Evolutionary conservation across 2,888 invertebrate species (phyloP), one percentile per base, ranked within the genome.

Genomic region (Anodontia alba): DNA sequence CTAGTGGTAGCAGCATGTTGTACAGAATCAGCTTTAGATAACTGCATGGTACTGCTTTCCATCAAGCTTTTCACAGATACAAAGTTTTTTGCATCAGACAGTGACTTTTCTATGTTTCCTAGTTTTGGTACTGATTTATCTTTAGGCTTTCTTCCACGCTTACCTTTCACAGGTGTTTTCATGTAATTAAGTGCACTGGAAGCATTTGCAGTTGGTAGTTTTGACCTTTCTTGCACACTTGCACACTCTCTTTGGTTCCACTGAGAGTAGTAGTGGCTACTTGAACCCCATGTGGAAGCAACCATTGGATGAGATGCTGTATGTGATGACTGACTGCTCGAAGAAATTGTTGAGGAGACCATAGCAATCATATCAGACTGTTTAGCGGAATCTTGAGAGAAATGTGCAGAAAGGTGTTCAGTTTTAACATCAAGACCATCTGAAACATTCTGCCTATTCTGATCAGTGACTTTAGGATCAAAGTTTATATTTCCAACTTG

Each of bases 181-280:
- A 33, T 8, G 7, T 33, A 1, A 62, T 23, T 33, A 17, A 33
- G 10, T 33, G 7, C 26, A 20, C 29, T 62, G 12, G 31, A 1
- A 33, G 31, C 17, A 33, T 10, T 33, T 62, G 62, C 33, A 12
- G 31, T 3, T 8, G 62, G 62, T 17, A 62, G 33, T 29, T 29
- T 62, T 17, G 62, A 62, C 33, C 62, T 62, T 62, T 62, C 62
- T 23, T 62, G 62, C 3, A 62, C 62, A 62, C 62, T 62, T 1
- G 62, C 33, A 62, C 62, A 62, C 23, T 62, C 33, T 33, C 62
- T 62, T 20, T 62, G 33, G 1, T 17, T 12, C 62, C 31, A 33
- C 33, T 62, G 33, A 7, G 57, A 57, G 57, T 26, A 29, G 29
- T 23, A n/a, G 23, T 57, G 29, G 29, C 29, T 57, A 33, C 33